Percentiles rank a stretch among this genome's conserved stretches.
phyloP scores from a whole-genome alignment of 2,113 vertebrate species.

The Scytalopus superciliaris region DNA sequence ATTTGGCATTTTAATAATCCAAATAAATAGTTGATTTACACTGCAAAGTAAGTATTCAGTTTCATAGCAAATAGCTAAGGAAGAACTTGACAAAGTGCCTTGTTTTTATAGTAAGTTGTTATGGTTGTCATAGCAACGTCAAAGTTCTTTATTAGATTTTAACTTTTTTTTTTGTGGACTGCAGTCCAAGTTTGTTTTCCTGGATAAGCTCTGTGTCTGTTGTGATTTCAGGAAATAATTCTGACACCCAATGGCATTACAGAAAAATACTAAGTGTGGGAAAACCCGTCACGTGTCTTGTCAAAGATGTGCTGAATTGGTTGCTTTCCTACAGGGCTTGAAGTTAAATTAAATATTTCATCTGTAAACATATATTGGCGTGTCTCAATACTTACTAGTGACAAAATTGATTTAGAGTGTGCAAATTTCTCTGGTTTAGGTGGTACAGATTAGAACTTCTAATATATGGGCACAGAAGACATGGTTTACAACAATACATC shows the following conservation, averaged over 20 bases:
- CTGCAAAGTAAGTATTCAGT: neutral
- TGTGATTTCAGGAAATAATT: neutral
- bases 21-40: conserved; percentile 7
- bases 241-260: neutral
- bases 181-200: neutral
- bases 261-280: neutral
- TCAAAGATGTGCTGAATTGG: neutral
- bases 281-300: neutral
- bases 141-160: neutral
- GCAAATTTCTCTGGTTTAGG: neutral
- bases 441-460: neutral
- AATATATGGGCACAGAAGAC: neutral
- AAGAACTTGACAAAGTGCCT: neutral
- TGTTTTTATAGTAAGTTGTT: neutral
- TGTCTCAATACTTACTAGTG: neutral
- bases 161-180: neutral
- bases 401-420: neutral
- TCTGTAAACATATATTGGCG: neutral
- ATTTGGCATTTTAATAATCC: conserved; percentile 22
- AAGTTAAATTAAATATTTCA: neutral
- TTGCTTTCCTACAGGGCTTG: neutral
- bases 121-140: neutral
- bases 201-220: neutral
- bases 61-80: neutral
- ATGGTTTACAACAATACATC: rapidly evolving